Evolutionary conservation across 1,140 invertebrate species (phyloP).

Genomic region (Procambarus clarkii): DNA sequence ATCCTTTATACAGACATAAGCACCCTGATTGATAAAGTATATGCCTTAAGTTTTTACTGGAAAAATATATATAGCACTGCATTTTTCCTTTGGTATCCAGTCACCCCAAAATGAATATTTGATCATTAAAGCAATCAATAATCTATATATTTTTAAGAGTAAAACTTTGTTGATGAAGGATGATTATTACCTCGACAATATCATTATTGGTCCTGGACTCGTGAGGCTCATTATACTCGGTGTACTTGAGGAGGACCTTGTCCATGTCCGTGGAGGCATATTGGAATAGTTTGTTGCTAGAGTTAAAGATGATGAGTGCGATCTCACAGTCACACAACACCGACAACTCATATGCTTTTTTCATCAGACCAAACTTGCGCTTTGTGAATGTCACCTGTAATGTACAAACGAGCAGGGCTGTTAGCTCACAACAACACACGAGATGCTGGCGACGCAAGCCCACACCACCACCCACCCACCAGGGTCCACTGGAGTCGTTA

Average conservation of each 20-base stretch:
- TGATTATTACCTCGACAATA: slow-evolving; percentile 88
- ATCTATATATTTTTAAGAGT: neutral
- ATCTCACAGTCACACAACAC: slow-evolving; percentile 99
- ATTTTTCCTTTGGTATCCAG: slow-evolving; percentile 6
- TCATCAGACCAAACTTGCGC: slow-evolving; percentile 99
- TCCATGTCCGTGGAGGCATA: slow-evolving; percentile 99
- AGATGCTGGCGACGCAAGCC: slow-evolving; percentile 33
- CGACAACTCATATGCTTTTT: slow-evolving; percentile 99
- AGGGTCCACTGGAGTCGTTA: neutral
- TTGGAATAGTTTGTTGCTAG: slow-evolving; percentile 99
- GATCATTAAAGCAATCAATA: neutral
- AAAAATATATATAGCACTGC: neutral
- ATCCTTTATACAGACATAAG: neutral
- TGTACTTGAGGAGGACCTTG: slow-evolving; percentile 99
- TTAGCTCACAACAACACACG: slow-evolving; percentile 48
- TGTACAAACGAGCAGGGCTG: slow-evolving; percentile 72
- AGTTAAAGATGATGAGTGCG: slow-evolving; percentile 99
- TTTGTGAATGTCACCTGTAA: slow-evolving; percentile 99
- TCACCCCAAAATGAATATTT: neutral
- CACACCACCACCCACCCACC: neutral
- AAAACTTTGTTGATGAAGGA: neutral
- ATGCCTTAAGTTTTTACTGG: neutral
- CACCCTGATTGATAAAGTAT: neutral
- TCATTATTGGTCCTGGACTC: slow-evolving; percentile 99
- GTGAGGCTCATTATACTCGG: slow-evolving; percentile 99